Base-by-base conservation (phyloP, 2,113 vertebrate species). In the Petromus typicus region DNA sequence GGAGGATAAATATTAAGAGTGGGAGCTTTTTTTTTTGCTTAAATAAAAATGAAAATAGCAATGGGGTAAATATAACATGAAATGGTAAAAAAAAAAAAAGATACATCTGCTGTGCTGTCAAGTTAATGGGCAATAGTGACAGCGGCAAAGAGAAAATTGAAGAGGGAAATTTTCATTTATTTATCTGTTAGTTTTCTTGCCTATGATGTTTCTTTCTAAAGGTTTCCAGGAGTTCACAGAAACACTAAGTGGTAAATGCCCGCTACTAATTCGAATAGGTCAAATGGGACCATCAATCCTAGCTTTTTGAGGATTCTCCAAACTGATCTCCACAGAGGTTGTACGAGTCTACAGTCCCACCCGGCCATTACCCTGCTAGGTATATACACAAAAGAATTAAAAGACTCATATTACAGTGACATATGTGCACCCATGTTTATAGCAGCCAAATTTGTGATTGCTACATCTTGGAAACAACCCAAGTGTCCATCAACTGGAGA, bases 1-100 rank as follows among this genome's bases (percentile, higher is more conserved):
- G 80, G 51, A 75, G 57, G 20, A 86, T 81, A 86, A 66, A 87
- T 66, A 93, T 94, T 90, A 89, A 93, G 37, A 9, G 23, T 23
- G 30, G 5, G 73, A 61, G 34, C 63, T 30, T n/a, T 5, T 59
- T 79, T 51, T 80, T 76, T 45, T 66, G 20, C 71, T 90, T 80
- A 87, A 90, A 64, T 69, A 85, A 51, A 1, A 89, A 91, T 87
- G 27, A 88, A 96, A 91, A 57, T 75, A 82, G 27, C 12, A 84
- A 75, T 85, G 43, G 54, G 16, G 20, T 88, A 79, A 56, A 66
- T 54, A 37, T 90, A 89, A 51, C 0, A 25, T 82, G 8, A 90
- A 89, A 89, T 89, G 20, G 25, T 40, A 82, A 51, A 37, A 34
- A 22, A 51, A 37, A 34, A 22, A 89, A 82, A 23, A 73, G 57